phyloP scores from a whole-genome alignment of 2,113 vertebrate genomes.

The Misgurnus anguillicaudatus region DNA sequence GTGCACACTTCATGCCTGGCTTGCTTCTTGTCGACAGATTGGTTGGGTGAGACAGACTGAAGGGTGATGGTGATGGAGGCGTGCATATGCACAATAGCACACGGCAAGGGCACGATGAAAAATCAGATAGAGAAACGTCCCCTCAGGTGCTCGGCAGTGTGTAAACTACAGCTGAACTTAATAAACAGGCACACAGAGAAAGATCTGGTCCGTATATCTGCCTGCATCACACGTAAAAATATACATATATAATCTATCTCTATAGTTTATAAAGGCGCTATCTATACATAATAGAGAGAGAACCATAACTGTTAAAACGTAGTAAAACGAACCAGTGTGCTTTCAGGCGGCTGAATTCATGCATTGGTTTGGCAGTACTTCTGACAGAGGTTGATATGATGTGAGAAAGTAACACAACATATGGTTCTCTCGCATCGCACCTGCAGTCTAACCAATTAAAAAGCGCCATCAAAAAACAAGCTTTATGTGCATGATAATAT shows the following conservation, averaged over 20 bases:
- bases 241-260: constrained; percentile 74
- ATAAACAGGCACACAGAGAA: constrained; percentile 64
- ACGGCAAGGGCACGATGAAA: constrained; percentile 57
- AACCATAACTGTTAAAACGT: constrained; percentile 54
- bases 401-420: constrained; percentile 7
- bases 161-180: constrained; percentile 74
- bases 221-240: constrained; percentile 66
- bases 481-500: constrained; percentile 68
- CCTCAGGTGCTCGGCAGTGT: constrained; percentile 79
- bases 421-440: constrained; percentile 53
- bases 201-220: constrained; percentile 65
- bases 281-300: constrained; percentile 69
- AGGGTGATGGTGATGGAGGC: constrained; percentile 37
- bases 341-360: constrained; percentile 19
- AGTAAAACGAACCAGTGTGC: constrained; percentile 32
- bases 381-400: background rate
- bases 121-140: constrained; percentile 56
- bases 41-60: constrained; percentile 30
- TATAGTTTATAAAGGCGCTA: constrained; percentile 71
- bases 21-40: constrained; percentile 49
- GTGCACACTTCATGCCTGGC: constrained; percentile 47
- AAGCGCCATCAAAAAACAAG: constrained; percentile 75
- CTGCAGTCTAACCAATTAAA: constrained; percentile 58
- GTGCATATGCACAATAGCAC: constrained; percentile 53
- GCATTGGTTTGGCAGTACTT: constrained; percentile 32